These are phyloP conservation scores for Diglossa cyanea DNA, from an alignment of 2,797 vertebrate genomes.

Conservation along the genomic window DNA sequence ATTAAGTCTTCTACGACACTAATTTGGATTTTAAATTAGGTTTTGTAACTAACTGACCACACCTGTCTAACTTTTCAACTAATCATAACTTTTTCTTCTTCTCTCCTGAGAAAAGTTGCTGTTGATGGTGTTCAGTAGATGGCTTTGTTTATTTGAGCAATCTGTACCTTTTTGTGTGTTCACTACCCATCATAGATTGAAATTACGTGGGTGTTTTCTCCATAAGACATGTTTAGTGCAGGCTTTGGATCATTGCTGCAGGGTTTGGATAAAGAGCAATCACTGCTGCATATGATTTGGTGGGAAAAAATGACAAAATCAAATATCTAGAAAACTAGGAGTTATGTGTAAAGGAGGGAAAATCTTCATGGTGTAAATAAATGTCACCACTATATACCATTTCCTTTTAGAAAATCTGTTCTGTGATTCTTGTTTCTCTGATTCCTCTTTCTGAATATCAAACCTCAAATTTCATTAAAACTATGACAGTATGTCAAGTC, in stretches of 20 bases:
- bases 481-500: not conserved
- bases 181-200: not conserved
- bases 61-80: not conserved
- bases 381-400: not conserved
- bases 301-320: not conserved
- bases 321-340: not conserved
- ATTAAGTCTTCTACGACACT: not conserved
- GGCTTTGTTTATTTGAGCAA: not conserved
- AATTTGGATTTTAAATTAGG: not conserved
- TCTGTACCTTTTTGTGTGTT: not conserved
- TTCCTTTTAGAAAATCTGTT: not conserved
- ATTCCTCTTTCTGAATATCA: not conserved
- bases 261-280: not conserved
- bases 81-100: not conserved
- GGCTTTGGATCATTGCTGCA: not conserved
- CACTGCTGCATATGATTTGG: fast-evolving
- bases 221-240: not conserved
- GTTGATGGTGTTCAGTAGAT: not conserved
- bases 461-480: not conserved
- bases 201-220: not conserved
- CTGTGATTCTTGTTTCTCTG: not conserved
- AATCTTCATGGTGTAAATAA: not conserved
- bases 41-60: not conserved
- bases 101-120: not conserved
- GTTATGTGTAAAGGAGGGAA: not conserved